Evolutionary conservation across 2,113 vertebrate genomes (phyloP), one percentile per base, ranked within the genome.

Genomic region (Vicugna pacos): DNA sequence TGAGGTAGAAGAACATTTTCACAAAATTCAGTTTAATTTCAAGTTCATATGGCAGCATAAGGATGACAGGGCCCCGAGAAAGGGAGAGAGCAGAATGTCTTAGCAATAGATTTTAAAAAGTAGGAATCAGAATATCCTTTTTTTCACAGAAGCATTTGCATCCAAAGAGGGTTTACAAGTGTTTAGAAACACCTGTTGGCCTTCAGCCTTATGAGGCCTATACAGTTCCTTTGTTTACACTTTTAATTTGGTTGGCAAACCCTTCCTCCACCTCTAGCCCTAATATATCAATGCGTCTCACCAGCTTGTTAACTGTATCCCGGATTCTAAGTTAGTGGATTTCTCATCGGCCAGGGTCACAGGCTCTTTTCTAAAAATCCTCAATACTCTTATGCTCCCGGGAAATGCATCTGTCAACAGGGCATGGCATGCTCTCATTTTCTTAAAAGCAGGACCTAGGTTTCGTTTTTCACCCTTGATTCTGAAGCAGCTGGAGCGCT

Each of bases 391-490:
- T 26, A 4, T 38, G 54, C 48, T 80, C 96, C 93, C 94, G 76
- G 92, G 84, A 96, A 97, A 75, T 77, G 16, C 84, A 96, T 96
- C 90, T 97, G 97, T 92, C 96, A 84, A 76, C 30, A 6, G 1
- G 22, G 58, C 65, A 67, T 46, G n/a, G 76, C 19, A 0, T 76
- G n/a, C 69, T 87, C 94, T 98, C 96, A 97, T 97, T 98, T 97
- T 88, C 96, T 96, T 98, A 98, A 98, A 97, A 98, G 97, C 96
- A 94, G 79, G 90, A 97, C 87, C 83, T 60, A 1, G 35, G 86
- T 90, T 89, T 98, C 96, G 97, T 97, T 98, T 98, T 95, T 97
- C 96, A 97, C 72, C 79, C 89, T 93, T 62, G 65, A 94, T 70
- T 89, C 93, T 92, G 84, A 94, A 94, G 89, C 85, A 5, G 42